A percentile compares a stretch with the other conserved stretches of the same genome.
Evolutionary conservation across 2,113 vertebrate species (phyloP).

Genomic region (Aegypius monachus): DNA sequence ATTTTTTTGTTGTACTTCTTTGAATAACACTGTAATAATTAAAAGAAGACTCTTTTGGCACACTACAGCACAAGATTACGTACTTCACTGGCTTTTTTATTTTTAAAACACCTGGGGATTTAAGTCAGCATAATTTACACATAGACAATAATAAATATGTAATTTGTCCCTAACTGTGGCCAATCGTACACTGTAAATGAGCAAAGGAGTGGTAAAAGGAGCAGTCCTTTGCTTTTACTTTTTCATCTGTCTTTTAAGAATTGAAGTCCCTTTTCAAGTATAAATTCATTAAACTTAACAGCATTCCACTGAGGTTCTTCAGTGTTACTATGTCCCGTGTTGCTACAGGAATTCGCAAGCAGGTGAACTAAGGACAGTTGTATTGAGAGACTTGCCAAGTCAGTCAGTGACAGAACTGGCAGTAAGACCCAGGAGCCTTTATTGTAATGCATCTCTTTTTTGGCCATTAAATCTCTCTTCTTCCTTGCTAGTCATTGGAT

Average conservation of each 20-base stretch:
- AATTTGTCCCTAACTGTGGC: background rate
- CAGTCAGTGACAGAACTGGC: background rate
- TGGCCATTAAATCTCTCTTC: background rate
- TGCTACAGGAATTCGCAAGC: background rate
- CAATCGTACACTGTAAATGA: background rate
- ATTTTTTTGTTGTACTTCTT: background rate
- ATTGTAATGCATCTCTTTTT: background rate
- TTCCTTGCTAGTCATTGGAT: background rate
- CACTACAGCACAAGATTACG: background rate
- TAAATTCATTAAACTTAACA: background rate
- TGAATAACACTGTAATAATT: background rate
- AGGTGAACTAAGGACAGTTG: background rate
- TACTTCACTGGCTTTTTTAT: background rate
- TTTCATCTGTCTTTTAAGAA: background rate
- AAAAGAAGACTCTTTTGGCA: background rate
- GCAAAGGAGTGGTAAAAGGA: background rate
- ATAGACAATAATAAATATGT: background rate
- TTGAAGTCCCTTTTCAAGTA: background rate
- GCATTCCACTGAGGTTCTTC: background rate
- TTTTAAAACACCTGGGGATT: background rate
- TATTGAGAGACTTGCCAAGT: background rate
- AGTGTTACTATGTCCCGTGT: background rate
- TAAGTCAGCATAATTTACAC: background rate
- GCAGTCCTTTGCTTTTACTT: background rate
- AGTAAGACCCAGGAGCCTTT: slow-evolving; percentile 11